A percentile compares a stretch with the other conserved stretches of the same genome.
Conservation (phyloP, 2,797 vertebrate genomes). For the Pangasius krempfi region DNA sequence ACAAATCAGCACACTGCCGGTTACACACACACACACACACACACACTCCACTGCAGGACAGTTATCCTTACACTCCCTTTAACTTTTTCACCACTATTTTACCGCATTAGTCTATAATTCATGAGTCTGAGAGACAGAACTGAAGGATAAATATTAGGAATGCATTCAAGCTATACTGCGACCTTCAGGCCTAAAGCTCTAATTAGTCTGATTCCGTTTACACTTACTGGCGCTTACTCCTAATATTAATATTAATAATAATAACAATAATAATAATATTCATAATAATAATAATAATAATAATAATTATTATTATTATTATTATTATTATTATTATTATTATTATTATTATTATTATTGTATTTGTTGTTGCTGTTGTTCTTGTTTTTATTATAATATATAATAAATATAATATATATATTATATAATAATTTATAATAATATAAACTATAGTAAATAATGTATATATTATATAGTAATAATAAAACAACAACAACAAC, state of each 20-base stretch:
- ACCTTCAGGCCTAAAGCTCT: not conserved
- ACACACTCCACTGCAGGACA: not conserved
- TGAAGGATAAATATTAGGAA: not conserved
- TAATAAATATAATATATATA: too few species aligned
- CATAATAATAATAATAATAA: not conserved
- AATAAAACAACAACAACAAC: too few species aligned
- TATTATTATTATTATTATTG: too few species aligned
- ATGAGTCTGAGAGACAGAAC: not conserved
- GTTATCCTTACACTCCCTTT: not conserved
- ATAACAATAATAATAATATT: not conserved
- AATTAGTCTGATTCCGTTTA: not conserved
- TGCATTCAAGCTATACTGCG: not conserved
- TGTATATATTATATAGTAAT: too few species aligned
- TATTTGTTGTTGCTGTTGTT: too few species aligned
- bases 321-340: too few species aligned
- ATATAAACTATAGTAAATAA: too few species aligned
- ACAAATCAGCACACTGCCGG: too few species aligned
- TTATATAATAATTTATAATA: too few species aligned
- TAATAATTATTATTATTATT: too few species aligned
- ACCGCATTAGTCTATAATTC: not conserved
- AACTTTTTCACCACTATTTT: not conserved
- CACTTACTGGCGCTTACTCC: not conserved
- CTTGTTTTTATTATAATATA: too few species aligned
- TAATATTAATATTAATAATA: not conserved
- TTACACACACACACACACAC: slow-evolving; percentile 16